Evolutionary conservation across 2,888 invertebrate genomes (phyloP), one percentile per base, ranked within the genome.

Genomic region (Plusia festucae): DNA sequence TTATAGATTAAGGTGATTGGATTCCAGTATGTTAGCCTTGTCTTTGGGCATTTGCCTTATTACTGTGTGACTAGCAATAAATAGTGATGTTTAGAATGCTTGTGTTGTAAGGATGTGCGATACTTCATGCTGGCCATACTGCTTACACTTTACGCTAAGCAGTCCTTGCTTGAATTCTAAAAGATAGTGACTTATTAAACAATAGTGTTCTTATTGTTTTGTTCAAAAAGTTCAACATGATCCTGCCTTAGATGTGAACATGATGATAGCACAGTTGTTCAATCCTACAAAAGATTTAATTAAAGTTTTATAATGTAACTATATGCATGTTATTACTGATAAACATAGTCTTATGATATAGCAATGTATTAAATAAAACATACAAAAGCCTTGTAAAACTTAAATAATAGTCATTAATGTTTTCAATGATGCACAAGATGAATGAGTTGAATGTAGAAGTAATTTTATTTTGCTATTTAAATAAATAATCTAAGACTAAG

Each of bases 381-480:
- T 54, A 71, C 46, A 49, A 68, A 60, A 53, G 76, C 79, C 68
- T 75, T 80, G 73, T 76, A 67, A 77, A 60, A 59, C 58, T 73
- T 67, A 9, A 67, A 71, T 74, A 60, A 71, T 77, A 79, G 82
- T 79, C 76, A 82, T 51, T 60, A 30, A 73, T 79, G 71, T 78
- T 79, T 70, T 74, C 40, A 60, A 73, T 71, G 66, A 76, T 62
- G 65, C 68, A 68, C 66, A 65, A 77, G 54, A 69, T 67, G 55
- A 53, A 61, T 73, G 68, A 65, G 70, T 79, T 78, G 58, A 69
- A 73, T 77, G 70, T 82, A 83, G 81, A 81, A 78, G 74, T 84
- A 81, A 81, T 79, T 75, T 84, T 82, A 85, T 84, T 85, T 84
- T 85, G 74, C 73, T 83, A 85, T 82, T 83, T 81, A 80, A 86